phyloP scores from a whole-genome alignment of 2,888 invertebrate genomes.

The Pseudoips prasinana region DNA sequence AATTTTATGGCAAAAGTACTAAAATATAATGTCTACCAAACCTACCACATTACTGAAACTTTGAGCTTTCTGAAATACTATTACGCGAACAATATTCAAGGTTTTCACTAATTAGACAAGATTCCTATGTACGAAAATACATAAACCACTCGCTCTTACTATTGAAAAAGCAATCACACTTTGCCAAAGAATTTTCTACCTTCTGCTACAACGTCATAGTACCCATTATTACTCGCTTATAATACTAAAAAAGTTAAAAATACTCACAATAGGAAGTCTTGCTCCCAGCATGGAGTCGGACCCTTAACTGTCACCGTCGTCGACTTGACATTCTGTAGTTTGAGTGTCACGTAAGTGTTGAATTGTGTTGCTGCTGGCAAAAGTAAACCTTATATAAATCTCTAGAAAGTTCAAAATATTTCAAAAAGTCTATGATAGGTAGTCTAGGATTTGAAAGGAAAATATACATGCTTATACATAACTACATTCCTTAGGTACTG shows the following conservation, averaged over 20 bases:
- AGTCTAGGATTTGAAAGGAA: not conserved
- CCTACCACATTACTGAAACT: too few relatives aligned
- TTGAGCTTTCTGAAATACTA: too few relatives aligned
- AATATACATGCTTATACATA: not conserved
- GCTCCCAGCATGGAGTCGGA: slow-evolving; percentile 97
- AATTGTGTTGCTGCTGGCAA: slow-evolving; percentile 90
- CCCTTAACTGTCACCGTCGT: slow-evolving; percentile 98
- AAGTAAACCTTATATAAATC: slow-evolving; percentile 21
- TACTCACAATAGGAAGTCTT: slow-evolving; percentile 99
- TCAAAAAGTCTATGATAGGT: too few relatives aligned
- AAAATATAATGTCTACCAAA: too few relatives aligned
- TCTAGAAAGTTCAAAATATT: slow-evolving; percentile 8
- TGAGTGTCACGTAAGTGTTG: slow-evolving; percentile 98
- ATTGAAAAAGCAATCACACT: not conserved
- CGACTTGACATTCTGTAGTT: slow-evolving; percentile 98
- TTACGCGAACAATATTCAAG: slow-evolving; percentile 5
- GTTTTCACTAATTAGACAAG: slow-evolving; percentile 13
- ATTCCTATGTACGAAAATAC: slow-evolving; percentile 1
- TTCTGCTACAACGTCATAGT: slow-evolving; percentile 3
- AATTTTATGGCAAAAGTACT: too few relatives aligned
- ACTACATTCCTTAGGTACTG: too few relatives aligned
- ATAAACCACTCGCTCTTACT: not conserved
- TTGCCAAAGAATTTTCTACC: slow-evolving; percentile 8
- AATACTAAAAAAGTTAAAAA: slow-evolving; percentile 38
- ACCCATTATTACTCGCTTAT: slow-evolving; percentile 10